Evolutionary conservation across 23 tunicate genomes (phyloP).

Genomic region (Corella eumyota): DNA sequence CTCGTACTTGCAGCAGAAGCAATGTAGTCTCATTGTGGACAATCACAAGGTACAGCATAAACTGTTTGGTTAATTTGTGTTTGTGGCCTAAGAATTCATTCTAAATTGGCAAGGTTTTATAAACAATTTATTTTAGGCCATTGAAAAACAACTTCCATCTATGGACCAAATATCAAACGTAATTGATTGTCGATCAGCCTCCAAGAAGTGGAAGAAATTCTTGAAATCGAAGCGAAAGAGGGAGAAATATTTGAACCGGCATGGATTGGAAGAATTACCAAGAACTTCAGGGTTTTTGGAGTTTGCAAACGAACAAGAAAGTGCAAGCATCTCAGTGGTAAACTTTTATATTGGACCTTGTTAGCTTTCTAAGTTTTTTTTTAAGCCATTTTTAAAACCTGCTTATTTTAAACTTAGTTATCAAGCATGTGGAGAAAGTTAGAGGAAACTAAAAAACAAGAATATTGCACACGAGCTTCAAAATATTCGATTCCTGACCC

Average conservation of each 20-base stretch:
- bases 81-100: neutral
- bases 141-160: conserved; percentile 26
- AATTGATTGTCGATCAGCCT: conserved; percentile 4
- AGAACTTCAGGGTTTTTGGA: conserved; percentile 49
- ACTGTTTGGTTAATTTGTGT: neutral
- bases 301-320: conserved; percentile 6
- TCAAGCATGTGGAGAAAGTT: conserved; percentile 41
- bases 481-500: conserved; percentile 36
- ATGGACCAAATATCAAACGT: conserved; percentile 11
- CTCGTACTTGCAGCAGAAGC: conserved; percentile 57
- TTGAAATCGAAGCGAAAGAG: conserved; percentile 39
- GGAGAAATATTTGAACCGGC: conserved; percentile 22
- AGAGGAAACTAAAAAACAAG: neutral
- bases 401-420: neutral
- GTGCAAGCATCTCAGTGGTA: conserved; percentile 16
- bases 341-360: neutral
- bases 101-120: neutral
- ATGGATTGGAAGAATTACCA: neutral
- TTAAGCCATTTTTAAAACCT: neutral
- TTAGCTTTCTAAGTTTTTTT: neutral
- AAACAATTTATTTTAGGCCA: conserved; percentile 34
- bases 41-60: conserved; percentile 36
- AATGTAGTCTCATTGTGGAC: conserved; percentile 37
- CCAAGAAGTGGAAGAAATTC: conserved; percentile 41
- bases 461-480: conserved; percentile 9